These are phyloP conservation scores for Podiceps cristatus DNA, from an alignment of 2,113 vertebrate genomes.

Conservation along the genomic window DNA sequence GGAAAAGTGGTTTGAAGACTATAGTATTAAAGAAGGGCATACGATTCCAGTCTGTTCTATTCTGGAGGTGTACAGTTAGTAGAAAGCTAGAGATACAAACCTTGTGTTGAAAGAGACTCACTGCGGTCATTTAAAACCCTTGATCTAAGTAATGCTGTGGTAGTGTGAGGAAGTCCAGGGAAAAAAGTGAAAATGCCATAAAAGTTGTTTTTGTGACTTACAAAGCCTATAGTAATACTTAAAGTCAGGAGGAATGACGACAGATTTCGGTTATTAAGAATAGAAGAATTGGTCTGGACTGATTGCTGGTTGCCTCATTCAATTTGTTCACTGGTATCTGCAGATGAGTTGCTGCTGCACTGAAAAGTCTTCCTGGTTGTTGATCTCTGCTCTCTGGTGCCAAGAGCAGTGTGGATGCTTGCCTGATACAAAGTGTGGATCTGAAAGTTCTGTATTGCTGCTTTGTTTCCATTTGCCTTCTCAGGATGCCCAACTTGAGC, in stretches of 20 bases:
- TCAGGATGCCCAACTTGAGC: not conserved
- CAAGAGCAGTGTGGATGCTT: not conserved
- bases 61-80: not conserved
- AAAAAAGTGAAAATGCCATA: not conserved
- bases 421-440: not conserved
- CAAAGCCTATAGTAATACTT: rapidly evolving
- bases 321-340: not conserved
- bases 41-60: not conserved
- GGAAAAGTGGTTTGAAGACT: no score
- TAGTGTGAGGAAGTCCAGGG: not conserved
- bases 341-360: not conserved
- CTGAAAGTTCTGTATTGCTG: not conserved
- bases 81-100: not conserved
- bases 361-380: not conserved
- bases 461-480: not conserved
- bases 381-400: not conserved
- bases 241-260: not conserved
- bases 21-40: not conserved
- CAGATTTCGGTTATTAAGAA: not conserved
- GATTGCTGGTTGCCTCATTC: not conserved
- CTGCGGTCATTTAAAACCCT: not conserved
- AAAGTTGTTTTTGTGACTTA: not conserved
- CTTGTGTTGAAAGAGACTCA: not conserved
- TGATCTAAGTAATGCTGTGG: not conserved
- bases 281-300: not conserved